Evolutionary conservation across 2,888 invertebrate species (phyloP).

Genomic region (Nomada goodeniana): DNA sequence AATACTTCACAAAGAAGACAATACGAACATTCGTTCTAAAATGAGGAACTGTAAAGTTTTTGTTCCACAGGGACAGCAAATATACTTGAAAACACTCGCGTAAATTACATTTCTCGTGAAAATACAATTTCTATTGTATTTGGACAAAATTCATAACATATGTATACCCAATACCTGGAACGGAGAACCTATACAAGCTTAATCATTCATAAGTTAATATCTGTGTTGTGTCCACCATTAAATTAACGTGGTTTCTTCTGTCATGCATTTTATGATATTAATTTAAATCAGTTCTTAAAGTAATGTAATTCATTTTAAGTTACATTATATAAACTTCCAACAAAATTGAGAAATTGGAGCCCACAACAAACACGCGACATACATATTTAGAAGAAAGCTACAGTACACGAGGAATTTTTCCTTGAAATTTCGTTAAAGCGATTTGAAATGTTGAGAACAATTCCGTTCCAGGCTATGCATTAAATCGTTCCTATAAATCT

Average conservation of each 20-base stretch:
- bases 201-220: not conserved
- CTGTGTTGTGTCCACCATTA: constrained; percentile 10
- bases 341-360: constrained; percentile 21
- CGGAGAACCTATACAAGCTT: constrained; percentile 34
- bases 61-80: constrained; percentile 63
- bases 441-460: constrained; percentile 32
- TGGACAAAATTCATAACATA: constrained; percentile 53
- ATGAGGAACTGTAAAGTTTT: constrained; percentile 67
- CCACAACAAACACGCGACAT: constrained; percentile 4
- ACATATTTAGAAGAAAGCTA: constrained; percentile 15
- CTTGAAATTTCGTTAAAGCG: constrained; percentile 13
- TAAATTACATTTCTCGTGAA: constrained; percentile 61
- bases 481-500: constrained; percentile 47
- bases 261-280: constrained; percentile 15
- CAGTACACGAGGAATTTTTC: constrained; percentile 7
- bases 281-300: constrained; percentile 16
- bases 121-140: constrained; percentile 67
- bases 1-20: constrained; percentile 68
- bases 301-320: constrained; percentile 30
- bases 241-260: not conserved
- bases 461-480: constrained; percentile 62
- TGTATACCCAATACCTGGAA: constrained; percentile 61
- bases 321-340: constrained; percentile 39
- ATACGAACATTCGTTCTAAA: constrained; percentile 64
- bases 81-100: constrained; percentile 63